Base-by-base conservation (phyloP, 2,888 invertebrate genomes). In the Synanthedon formicaeformis region DNA sequence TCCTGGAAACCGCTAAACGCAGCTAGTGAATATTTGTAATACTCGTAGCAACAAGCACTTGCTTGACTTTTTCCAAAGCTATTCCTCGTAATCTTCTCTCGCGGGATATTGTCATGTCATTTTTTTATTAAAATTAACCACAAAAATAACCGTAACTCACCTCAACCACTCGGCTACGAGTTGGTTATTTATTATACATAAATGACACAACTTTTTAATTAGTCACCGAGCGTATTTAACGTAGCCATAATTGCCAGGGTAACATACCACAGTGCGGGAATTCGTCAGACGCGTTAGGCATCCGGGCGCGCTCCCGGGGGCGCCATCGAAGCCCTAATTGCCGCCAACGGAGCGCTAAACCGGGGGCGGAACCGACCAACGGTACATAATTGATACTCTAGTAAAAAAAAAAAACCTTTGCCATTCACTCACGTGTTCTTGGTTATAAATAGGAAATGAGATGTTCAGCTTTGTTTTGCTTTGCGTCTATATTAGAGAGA, bases 161-260 rank as follows among this genome's bases (percentile, higher is more conserved):
- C 23, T 23, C 23, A 23, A 23, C 23, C 23, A 23, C 5, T 23
- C 23, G 5, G 23, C 23, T 23, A 23, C 34, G 34, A 10, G 34
- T 34, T 1, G 34, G 34, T 34, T 27, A 27, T 18, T 18, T 18
- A 18, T 8, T 10, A 45, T n/a, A n/a, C n/a, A n/a, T 45, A 13
- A 45, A 45, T 45, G 6, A 45, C 45, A 45, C n/a, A 14, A 45
- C 3, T 45, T n/a, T 14, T n/a, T 45, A 45, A 45, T 45, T 45
- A 45, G 45, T 45, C 45, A 45, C 45, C 45, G 13, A 45, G 45
- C n/a, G 8, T 45, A 45, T 45, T 45, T 63, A 65, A 65, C 56
- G 64, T 60, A 60, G 63, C 58, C 67, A 62, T 83, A 82, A 80
- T 81, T 78, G 82, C 80, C 73, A 75, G 73, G 73, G 63, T 62